phyloP scores from a whole-genome alignment of 2,113 vertebrate species.

The Ginglymostoma cirratum region DNA sequence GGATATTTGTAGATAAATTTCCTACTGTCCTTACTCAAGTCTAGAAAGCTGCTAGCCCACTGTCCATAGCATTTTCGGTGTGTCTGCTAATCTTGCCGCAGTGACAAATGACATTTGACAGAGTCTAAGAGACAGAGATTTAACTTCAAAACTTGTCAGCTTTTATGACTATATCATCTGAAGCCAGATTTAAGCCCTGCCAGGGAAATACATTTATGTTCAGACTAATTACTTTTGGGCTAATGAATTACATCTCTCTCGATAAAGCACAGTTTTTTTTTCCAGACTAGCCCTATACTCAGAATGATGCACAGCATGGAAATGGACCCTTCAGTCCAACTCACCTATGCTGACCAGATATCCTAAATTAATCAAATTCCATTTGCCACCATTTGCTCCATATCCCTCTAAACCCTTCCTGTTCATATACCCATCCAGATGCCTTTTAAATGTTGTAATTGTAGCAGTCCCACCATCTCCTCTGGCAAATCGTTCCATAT shows the following conservation, averaged over 20 bases:
- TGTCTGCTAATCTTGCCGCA: neutral
- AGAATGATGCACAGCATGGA: too few relatives aligned
- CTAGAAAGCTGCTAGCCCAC: neutral
- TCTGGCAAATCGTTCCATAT: too few relatives aligned
- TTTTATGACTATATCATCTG: neutral
- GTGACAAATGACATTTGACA: neutral
- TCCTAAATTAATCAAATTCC: too few relatives aligned
- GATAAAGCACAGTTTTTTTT: too few relatives aligned
- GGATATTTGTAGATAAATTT: slow-evolving; percentile 1
- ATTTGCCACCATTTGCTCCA: too few relatives aligned
- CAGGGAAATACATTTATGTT: neutral
- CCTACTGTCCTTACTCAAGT: neutral
- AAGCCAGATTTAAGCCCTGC: neutral
- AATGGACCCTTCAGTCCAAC: too few relatives aligned
- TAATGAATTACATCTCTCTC: neutral
- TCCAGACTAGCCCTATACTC: too few relatives aligned
- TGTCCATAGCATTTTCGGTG: neutral
- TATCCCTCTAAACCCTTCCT: too few relatives aligned
- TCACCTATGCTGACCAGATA: too few relatives aligned
- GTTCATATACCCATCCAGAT: too few relatives aligned
- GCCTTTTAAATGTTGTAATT: too few relatives aligned
- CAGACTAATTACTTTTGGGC: neutral
- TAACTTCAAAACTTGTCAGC: slow-evolving; percentile 25
- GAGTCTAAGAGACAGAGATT: neutral
- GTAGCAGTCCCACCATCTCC: too few relatives aligned